phyloP scores from a whole-genome alignment of 1,140 invertebrate genomes.

The Bradysia coprophila region DNA sequence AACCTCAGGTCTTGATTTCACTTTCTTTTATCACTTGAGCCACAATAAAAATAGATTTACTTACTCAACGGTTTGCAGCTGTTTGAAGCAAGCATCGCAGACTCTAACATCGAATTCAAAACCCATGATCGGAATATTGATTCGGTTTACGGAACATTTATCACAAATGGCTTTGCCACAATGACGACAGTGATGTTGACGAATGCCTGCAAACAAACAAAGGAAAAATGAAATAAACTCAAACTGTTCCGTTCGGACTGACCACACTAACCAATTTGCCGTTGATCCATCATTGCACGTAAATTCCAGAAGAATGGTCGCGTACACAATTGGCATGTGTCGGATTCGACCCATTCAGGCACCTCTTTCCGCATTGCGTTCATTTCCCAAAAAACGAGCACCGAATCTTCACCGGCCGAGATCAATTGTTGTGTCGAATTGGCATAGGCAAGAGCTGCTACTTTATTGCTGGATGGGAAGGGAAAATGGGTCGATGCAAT shows the following conservation, averaged over 20 bases:
- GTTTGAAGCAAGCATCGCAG: conserved; percentile 77
- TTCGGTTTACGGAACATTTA: conserved; percentile 70
- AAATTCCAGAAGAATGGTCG: conserved; percentile 98
- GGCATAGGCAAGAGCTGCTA: conserved; percentile 68
- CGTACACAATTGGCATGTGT: conserved; percentile 82
- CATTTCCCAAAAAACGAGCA: conserved; percentile 92
- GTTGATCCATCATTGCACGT: conserved; percentile 92
- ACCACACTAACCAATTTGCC: conserved; percentile 57
- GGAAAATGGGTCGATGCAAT: neutral
- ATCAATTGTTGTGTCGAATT: conserved; percentile 63
- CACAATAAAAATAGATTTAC: too few species aligned
- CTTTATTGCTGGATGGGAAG: conserved; percentile 35
- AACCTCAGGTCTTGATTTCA: too few species aligned
- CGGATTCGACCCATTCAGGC: conserved; percentile 83
- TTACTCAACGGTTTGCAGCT: conserved; percentile 72
- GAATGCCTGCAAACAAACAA: conserved; percentile 23
- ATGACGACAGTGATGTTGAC: conserved; percentile 78
- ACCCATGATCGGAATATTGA: conserved; percentile 86
- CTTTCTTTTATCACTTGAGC: too few species aligned
- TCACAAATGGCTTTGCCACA: conserved; percentile 92
- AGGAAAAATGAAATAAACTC: neutral
- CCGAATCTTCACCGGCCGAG: conserved; percentile 84
- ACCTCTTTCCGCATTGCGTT: conserved; percentile 73
- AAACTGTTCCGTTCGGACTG: neutral
- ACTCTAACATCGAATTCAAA: conserved; percentile 95